Percentiles rank a stretch among this genome's conserved stretches.
These are phyloP conservation scores for Stercorarius parasiticus DNA, from an alignment of 2,113 vertebrate genomes.

Conservation along the genomic window DNA sequence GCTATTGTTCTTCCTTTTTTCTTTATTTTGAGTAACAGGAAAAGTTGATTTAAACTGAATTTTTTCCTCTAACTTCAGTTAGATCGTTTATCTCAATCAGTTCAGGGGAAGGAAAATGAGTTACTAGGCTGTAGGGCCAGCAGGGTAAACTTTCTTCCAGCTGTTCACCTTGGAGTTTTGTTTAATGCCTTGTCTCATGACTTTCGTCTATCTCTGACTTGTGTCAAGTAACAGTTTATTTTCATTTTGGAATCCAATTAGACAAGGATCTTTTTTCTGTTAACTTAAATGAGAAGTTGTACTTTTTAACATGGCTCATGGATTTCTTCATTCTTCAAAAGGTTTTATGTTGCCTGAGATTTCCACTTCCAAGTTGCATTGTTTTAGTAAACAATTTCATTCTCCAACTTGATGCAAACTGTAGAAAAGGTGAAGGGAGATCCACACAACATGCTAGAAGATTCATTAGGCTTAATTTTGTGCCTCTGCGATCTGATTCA, in stretches of 20 bases:
- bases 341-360: neutral
- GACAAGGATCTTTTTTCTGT: neutral
- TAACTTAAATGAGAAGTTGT: neutral
- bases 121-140: neutral
- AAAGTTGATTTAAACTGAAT: neutral
- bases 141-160: neutral
- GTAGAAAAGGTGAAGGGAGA: neutral
- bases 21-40: neutral
- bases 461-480: neutral
- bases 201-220: neutral
- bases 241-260: neutral
- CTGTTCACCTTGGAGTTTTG: slow-evolving; percentile 17
- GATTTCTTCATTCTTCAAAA: neutral
- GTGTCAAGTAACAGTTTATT: neutral
- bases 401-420: neutral
- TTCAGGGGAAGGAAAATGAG: slow-evolving; percentile 3
- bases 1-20: neutral
- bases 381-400: neutral
- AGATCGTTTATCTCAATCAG: slow-evolving; percentile 4
- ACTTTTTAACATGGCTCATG: neutral
- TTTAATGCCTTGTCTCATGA: slow-evolving; percentile 17
- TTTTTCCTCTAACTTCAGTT: neutral
- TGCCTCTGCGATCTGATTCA: neutral
- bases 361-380: neutral
- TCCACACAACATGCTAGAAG: neutral